Base-by-base conservation (phyloP, 2,888 invertebrate species). In the Hirtodrosophila cameraria region DNA sequence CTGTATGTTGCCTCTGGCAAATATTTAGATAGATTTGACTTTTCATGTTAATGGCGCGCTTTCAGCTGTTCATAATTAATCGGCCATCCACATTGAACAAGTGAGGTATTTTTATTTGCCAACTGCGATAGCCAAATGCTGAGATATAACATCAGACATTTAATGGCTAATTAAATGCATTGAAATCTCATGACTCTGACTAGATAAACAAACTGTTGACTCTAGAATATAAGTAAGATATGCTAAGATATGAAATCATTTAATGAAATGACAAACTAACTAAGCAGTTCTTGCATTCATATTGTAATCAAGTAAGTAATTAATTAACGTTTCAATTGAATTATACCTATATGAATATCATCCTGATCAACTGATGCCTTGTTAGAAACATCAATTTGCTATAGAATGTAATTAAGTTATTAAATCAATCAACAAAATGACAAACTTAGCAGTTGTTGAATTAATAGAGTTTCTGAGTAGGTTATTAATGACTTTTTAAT, bases 11-110 rank as follows among this genome's bases (percentile, higher is more conserved):
- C 72, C 80, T 64, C 49, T 77, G 75, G 73, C 85, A 82, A 82
- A 82, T 85, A 85, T 82, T 82, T 82, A 85, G 85, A 82, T 82
- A 82, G 86, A 82, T 80, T 80, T 82, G 82, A 82, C 85, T 82
- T 85, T 82, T 85, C 83, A 82, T 82, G 82, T 82, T 82, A 82
- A 82, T 82, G 82, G 85, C 85, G 85, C 80, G 81, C 82, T 82
- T 85, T 85, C 82, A 82, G 82, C 82, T 82, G 82, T 82, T 82
- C 80, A 82, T 85, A 82, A 82, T 82, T 82, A 82, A 82, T 82
- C 82, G 82, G 77, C 73, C 85, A 75, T 82, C 83, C 83, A 68
- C 76, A 68, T 57, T 68, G 62, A 72, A 82, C 75, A 83, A 82
- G 80, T 77, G 66, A 75, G 69, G 80, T 75, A 85, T 82, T 82